A percentile compares a stretch with the other conserved stretches of the same genome.
These are phyloP conservation scores for Proctacanthus coquilletti DNA, from an alignment of 1,140 invertebrate genomes.

Conservation along the genomic window DNA sequence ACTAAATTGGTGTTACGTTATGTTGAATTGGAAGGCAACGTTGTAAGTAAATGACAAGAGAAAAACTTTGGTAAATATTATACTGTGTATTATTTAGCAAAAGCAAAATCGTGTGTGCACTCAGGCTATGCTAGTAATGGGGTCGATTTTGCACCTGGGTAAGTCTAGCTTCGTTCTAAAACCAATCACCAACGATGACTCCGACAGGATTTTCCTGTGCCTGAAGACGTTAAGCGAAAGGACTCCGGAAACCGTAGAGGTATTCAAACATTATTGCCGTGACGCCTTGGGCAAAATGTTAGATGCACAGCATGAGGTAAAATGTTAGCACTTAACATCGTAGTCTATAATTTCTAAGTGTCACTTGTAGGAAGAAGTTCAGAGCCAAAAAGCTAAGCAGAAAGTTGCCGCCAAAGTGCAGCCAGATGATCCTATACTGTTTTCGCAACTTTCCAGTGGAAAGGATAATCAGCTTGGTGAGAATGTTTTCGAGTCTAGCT, in stretches of 20 bases:
- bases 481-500: constrained; percentile 89
- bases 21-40: constrained; percentile 16
- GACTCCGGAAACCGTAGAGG: constrained; percentile 48
- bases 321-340: constrained; percentile 19
- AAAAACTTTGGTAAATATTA: too few species aligned
- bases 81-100: constrained; percentile 4
- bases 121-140: constrained; percentile 77
- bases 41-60: too few species aligned
- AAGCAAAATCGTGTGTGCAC: constrained; percentile 54
- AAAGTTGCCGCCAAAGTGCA: constrained; percentile 58
- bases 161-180: constrained; percentile 53
- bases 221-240: constrained; percentile 62
- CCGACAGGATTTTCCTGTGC: constrained; percentile 79
- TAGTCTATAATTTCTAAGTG: too few species aligned
- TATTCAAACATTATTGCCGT: constrained; percentile 68
- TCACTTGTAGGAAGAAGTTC: constrained; percentile 15
- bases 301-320: constrained; percentile 61
- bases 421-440: constrained; percentile 75
- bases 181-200: constrained; percentile 88
- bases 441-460: constrained; percentile 65
- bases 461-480: constrained; percentile 60
- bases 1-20: constrained; percentile 73
- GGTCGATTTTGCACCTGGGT: constrained; percentile 73
- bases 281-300: constrained; percentile 75
- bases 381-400: constrained; percentile 40